Base-by-base conservation (phyloP, 2,797 vertebrate species). In the Salmo trutta region DNA sequence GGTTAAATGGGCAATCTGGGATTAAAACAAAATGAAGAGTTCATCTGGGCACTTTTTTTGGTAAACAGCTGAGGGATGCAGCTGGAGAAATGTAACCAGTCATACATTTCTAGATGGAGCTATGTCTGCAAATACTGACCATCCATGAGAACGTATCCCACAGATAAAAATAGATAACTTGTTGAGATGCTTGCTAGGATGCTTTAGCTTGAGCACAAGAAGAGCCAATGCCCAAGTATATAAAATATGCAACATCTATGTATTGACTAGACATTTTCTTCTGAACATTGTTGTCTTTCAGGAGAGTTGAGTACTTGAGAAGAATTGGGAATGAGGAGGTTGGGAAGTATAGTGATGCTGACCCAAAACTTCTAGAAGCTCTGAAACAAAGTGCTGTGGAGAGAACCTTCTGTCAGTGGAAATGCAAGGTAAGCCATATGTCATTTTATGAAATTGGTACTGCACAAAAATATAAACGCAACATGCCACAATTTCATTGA, bases 331-430 rank as follows among this genome's bases (percentile, higher is more conserved):
- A 90, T 67, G 56, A 19, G 0, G 88, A 91, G 17, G 82, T 81
- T 8, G 29, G 10, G 56, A 87, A 83, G 1, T 86, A 51, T 69
- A 71, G 64, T 51, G 75, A 73, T 0, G 75, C 80, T 72, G 84
- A 87, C 1, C 3, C 75, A 12, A n/a, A 83, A 3, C 72, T 90
- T 0, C 74, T 87, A 76, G 2, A 31, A 3, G 79, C 51, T 1
- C 14, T 90, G 29, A 74, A 86, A 68, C n/a, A 72, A 73, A 47
- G 21, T 71, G 65, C 81, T 15, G 19, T 3, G 0, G 76, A 56
- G 41, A 83, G 59, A 81, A 77, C 80, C 12, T 89, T 88, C 69
- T 77, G 24, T 56, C 41, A 85, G 17, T 93, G 92, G 92, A 91
- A 83, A 80, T 1, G 70, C 2, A 87, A 90, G 82, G 90, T 90